A percentile compares a stretch with the other conserved stretches of the same genome.
phyloP scores from a whole-genome alignment of 2,797 vertebrate genomes.

The Euthynnus affinis region DNA sequence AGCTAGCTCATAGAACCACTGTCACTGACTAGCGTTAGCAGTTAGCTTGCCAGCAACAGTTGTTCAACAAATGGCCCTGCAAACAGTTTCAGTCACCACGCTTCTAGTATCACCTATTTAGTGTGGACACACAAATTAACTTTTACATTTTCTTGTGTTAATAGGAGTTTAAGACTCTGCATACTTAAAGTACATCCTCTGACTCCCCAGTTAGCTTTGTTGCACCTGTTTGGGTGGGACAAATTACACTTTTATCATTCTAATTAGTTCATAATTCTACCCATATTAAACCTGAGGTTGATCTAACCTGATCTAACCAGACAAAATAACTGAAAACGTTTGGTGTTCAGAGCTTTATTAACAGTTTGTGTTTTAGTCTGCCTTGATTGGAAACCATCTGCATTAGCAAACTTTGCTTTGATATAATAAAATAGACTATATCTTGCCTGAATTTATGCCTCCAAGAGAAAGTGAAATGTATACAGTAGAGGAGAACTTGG shows the following conservation, averaged over 20 bases:
- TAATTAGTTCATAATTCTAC: not conserved
- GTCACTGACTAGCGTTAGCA: not conserved
- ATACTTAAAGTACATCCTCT: not conserved
- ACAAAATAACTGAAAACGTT: too few relatives aligned
- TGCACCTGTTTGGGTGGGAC: not conserved
- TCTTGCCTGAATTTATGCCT: slow-evolving; percentile 1
- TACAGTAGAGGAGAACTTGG: not conserved
- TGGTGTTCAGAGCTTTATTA: not conserved
- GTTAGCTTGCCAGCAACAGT: not conserved
- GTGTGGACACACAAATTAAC: not conserved
- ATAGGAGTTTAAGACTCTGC: too few relatives aligned
- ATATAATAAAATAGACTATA: not conserved
- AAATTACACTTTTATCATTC: not conserved
- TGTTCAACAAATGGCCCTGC: not conserved
- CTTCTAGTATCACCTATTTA: not conserved
- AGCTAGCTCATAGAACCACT: not conserved
- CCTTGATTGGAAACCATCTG: slow-evolving; percentile 20
- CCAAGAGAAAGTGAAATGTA: slow-evolving; percentile 16
- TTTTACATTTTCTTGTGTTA: not conserved
- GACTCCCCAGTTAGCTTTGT: not conserved
- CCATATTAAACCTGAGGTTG: too few relatives aligned
- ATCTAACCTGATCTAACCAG: too few relatives aligned
- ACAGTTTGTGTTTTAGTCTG: slow-evolving; percentile 3
- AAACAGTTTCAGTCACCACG: not conserved
- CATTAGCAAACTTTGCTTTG: not conserved